Evolutionary conservation across 2,888 invertebrate species (phyloP).

Genomic region (Amblyjoppa proteus): DNA sequence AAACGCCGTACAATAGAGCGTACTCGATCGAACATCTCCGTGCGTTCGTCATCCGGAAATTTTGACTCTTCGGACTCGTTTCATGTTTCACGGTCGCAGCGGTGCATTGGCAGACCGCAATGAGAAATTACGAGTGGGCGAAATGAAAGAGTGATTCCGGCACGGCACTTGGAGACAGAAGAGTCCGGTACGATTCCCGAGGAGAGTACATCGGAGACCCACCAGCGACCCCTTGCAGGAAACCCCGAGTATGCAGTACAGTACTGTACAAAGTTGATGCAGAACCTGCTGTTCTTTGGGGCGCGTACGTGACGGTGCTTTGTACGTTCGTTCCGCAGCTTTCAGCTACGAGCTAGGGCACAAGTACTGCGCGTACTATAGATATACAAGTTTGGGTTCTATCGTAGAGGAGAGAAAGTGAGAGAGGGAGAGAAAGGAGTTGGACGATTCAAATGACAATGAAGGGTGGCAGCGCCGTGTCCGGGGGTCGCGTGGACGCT

Average conservation of each 20-base stretch:
- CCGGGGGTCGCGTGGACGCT: slow-evolving; percentile 67
- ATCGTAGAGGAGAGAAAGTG: slow-evolving; percentile 44
- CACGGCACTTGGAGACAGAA: slow-evolving; percentile 67
- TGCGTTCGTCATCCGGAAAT: slow-evolving; percentile 51
- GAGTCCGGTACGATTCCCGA: slow-evolving; percentile 63
- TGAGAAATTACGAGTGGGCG: slow-evolving; percentile 63
- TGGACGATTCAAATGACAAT: slow-evolving; percentile 75
- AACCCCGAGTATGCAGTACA: slow-evolving; percentile 46
- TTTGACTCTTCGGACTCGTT: slow-evolving; percentile 61
- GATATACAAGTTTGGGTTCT: background rate
- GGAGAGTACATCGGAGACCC: slow-evolving; percentile 34
- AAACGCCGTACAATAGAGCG: slow-evolving; percentile 12
- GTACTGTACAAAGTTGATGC: slow-evolving; percentile 15
- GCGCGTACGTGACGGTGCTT: background rate
- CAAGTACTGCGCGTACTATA: background rate
- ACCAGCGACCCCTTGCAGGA: slow-evolving; percentile 47
- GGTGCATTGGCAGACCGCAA: slow-evolving; percentile 24
- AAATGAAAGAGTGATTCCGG: slow-evolving; percentile 67
- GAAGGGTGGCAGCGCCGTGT: slow-evolving; percentile 66
- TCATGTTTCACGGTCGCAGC: slow-evolving; percentile 19
- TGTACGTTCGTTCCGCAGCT: background rate
- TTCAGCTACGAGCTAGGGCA: background rate
- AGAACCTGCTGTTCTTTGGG: slow-evolving; percentile 8
- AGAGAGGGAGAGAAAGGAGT: slow-evolving; percentile 40
- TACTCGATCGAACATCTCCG: slow-evolving; percentile 38